A percentile compares a stretch with the other conserved stretches of the same genome.
Evolutionary conservation across 2,888 invertebrate species (phyloP).

Genomic region (Gnatocerus cornutus): DNA sequence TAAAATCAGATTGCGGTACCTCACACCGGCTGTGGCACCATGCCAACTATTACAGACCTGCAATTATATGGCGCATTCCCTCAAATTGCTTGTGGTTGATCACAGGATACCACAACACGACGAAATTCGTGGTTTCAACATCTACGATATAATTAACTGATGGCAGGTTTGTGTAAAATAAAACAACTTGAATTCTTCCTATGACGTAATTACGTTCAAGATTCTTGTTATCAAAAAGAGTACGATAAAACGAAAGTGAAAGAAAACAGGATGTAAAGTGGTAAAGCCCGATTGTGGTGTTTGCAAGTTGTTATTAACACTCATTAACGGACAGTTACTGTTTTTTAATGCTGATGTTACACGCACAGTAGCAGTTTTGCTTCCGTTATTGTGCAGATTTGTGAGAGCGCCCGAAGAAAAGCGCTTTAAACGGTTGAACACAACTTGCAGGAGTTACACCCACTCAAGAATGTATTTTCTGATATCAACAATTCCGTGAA

Average conservation of each 20-base stretch:
- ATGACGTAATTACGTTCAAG: background rate
- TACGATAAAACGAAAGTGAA: background rate
- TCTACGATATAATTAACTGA: background rate
- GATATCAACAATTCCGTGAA: too few relatives aligned
- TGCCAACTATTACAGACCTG: slow-evolving; percentile 1
- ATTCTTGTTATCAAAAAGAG: background rate
- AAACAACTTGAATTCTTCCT: background rate
- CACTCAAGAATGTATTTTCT: too few relatives aligned
- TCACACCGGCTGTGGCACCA: background rate
- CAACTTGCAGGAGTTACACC: too few relatives aligned
- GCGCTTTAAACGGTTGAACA: too few relatives aligned
- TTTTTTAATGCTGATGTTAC: too few relatives aligned
- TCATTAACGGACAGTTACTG: background rate
- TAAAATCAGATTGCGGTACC: slow-evolving; percentile 5
- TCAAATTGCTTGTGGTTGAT: slow-evolving; percentile 1
- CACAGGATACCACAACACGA: background rate
- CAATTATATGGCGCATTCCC: slow-evolving; percentile 4
- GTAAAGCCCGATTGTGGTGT: background rate
- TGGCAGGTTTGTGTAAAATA: background rate
- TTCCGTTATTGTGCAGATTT: too few relatives aligned
- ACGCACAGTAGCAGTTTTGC: too few relatives aligned
- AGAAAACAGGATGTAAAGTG: background rate
- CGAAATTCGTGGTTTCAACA: background rate
- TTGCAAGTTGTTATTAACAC: background rate
- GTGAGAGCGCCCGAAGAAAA: too few relatives aligned